These are phyloP conservation scores for Lithobius niger DNA, from an alignment of 1,140 invertebrate genomes.

Conservation along the genomic window DNA sequence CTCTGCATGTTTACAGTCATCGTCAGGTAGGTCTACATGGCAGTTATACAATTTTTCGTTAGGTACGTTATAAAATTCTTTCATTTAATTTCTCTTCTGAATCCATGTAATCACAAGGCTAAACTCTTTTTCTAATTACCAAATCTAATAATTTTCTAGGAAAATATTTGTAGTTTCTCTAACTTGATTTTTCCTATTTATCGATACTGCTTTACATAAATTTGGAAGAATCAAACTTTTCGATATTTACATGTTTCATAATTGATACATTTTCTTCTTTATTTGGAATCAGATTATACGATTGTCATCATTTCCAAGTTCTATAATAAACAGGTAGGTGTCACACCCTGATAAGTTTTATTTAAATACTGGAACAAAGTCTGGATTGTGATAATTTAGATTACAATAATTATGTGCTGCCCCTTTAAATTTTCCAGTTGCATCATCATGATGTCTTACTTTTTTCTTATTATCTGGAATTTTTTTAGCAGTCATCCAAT, in stretches of 20 bases:
- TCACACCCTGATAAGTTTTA: conserved; percentile 32
- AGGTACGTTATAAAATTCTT: conserved; percentile 19
- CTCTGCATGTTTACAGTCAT: conserved; percentile 5
- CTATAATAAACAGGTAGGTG: conserved; percentile 27
- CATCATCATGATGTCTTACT: neutral
- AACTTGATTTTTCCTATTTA: neutral
- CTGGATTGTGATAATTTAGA: conserved; percentile 17
- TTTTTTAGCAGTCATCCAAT: too few species aligned
- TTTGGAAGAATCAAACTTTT: neutral
- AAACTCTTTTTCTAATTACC: conserved; percentile 22
- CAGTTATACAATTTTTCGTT: neutral
- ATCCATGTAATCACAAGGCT: conserved; percentile 25
- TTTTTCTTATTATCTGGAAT: too few species aligned
- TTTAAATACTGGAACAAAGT: conserved; percentile 28
- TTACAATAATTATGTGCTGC: neutral
- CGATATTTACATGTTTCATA: neutral
- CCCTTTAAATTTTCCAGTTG: neutral
- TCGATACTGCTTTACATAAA: neutral
- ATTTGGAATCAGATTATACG: conserved; percentile 27
- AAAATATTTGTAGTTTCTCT: conserved; percentile 15
- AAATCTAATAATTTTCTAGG: conserved; percentile 10
- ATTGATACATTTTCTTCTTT: conserved; percentile 24
- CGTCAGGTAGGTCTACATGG: neutral
- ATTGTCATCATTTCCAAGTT: conserved; percentile 20
- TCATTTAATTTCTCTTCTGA: conserved; percentile 20